Base-by-base conservation (phyloP, 2,113 vertebrate species). In the Equus przewalskii region DNA sequence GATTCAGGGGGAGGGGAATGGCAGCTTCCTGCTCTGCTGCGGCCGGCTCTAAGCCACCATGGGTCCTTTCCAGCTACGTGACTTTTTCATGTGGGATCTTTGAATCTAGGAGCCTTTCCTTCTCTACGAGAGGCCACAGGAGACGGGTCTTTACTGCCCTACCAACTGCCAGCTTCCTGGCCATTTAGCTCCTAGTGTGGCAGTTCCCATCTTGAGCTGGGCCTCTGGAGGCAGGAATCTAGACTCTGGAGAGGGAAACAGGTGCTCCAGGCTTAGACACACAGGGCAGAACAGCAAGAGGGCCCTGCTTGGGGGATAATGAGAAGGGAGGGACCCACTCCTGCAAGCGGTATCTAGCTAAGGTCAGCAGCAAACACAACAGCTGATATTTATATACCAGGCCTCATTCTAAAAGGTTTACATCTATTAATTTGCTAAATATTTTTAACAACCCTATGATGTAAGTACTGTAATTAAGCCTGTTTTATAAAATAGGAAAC, bases 401-500 rank as follows among this genome's bases (percentile, higher is more conserved):
- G 24, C 5, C 41, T 79, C 24, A 30, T 46, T 86, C 49, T 82
- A 22, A 81, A 79, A 54, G 60, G 44, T 26, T 84, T 33, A n/a
- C 41, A 6, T 46, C 19, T 24, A 64, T 11, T 64, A 65, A 85
- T 30, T 81, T 75, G 93, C 76, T 75, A n/a, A 95, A 62, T 36
- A 62, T 84, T 93, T 85, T 58, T 72, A 80, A 51, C 7, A 88
- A 84, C 7, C 7, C 19, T 65, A n/a, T n/a, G 64, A 88, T 49
- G 10, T 28, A 96, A 65, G 19, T 56, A 51, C 58, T 62, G 1
- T 26, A 86, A 58, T 76, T 24, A 88, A 44, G 26, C 12, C 46
- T n/a, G 82, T 86, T 89, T 87, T 95, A 54, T 88, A 69, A 85
- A 67, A 67, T 51, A 80, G 69, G 67, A 94, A 94, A 58, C 14